A percentile compares a stretch with the other conserved stretches of the same genome.
Evolutionary conservation across 2,888 invertebrate genomes (phyloP).

Genomic region (Trileptium ribeirensis): DNA sequence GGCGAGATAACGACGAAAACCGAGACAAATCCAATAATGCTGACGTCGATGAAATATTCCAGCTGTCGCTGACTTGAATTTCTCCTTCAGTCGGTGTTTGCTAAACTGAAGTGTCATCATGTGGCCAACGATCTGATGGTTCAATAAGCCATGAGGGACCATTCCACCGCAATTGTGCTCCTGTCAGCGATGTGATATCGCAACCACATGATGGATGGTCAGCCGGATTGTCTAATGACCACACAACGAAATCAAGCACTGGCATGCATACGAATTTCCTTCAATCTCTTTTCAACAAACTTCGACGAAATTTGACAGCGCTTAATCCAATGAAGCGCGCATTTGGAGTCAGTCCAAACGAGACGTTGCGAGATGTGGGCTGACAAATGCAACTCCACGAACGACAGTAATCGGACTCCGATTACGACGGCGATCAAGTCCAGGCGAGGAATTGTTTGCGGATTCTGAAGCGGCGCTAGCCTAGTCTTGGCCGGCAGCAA

Average conservation of each 20-base stretch:
- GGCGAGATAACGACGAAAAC: background rate
- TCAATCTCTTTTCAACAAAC: slow-evolving; percentile 7
- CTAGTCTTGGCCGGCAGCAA: background rate
- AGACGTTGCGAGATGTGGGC: background rate
- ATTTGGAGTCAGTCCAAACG: background rate
- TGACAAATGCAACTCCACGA: background rate
- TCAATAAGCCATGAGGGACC: background rate
- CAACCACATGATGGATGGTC: background rate
- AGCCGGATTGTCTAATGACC: slow-evolving; percentile 5
- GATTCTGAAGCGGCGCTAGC: background rate
- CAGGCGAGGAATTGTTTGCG: background rate
- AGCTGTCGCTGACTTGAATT: too few species aligned
- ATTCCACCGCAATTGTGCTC: background rate
- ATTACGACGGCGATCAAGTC: background rate
- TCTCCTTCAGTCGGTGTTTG: too few species aligned
- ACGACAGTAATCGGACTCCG: background rate
- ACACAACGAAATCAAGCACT: background rate
- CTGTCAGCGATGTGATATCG: background rate
- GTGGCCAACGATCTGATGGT: background rate
- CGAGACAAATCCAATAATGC: too few species aligned
- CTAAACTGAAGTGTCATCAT: too few species aligned
- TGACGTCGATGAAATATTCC: too few species aligned
- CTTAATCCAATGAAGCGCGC: slow-evolving; percentile 6
- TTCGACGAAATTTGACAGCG: background rate
- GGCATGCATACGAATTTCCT: background rate